A percentile compares a stretch with the other conserved stretches of the same genome.
Evolutionary conservation across 2,888 invertebrate species (phyloP).

Genomic region (Scaeva pyrastri): DNA sequence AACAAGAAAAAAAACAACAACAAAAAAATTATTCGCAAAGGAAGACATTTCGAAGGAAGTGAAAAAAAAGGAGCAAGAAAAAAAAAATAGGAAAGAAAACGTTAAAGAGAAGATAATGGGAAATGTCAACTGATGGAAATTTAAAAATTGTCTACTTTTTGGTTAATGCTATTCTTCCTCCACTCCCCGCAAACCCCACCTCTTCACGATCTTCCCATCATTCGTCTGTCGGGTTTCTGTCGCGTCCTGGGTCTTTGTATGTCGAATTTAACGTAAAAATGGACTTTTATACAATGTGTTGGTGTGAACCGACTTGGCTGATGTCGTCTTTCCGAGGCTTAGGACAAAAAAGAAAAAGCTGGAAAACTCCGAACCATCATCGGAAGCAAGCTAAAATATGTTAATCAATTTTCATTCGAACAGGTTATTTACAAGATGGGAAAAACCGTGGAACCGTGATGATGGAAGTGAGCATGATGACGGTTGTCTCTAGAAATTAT

Average conservation of each 20-base stretch:
- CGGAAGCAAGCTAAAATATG: constrained; percentile 28
- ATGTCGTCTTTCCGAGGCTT: neutral
- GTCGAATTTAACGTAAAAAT: constrained; percentile 16
- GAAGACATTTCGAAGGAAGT: constrained; percentile 38
- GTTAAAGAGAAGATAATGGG: constrained; percentile 47
- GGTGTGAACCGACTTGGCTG: constrained; percentile 10
- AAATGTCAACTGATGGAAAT: constrained; percentile 43
- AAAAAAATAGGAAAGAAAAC: neutral
- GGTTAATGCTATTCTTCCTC: neutral
- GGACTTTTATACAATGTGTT: constrained; percentile 19
- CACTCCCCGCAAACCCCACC: too few species aligned
- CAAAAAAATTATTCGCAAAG: constrained; percentile 25
- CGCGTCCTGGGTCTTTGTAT: constrained; percentile 12
- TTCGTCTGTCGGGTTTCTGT: neutral
- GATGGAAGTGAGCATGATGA: neutral
- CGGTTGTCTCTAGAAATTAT: neutral
- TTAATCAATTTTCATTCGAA: constrained; percentile 41
- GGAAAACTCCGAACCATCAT: neutral
- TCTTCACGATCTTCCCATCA: too few species aligned
- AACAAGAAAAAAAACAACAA: constrained; percentile 7
- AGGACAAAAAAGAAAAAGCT: neutral
- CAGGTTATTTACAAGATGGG: constrained; percentile 28
- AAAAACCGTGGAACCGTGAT: neutral
- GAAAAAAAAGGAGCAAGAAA: constrained; percentile 17
- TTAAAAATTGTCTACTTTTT: constrained; percentile 43